Evolutionary conservation across 2,113 vertebrate species (phyloP).

Genomic region (Nymphicus hollandicus): DNA sequence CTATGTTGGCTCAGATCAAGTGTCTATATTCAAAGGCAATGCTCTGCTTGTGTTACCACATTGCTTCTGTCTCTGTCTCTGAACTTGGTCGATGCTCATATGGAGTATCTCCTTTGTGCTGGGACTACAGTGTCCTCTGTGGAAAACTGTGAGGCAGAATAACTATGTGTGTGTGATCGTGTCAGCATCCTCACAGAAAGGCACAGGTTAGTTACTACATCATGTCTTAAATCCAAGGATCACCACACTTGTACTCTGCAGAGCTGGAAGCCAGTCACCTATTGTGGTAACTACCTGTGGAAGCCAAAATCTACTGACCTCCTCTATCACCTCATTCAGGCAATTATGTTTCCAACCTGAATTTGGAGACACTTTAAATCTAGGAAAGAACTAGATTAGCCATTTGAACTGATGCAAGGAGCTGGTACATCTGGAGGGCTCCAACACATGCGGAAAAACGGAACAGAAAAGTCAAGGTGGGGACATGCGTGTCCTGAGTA

Average conservation of each 20-base stretch:
- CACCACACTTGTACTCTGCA: not conserved
- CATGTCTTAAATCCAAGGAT: not conserved
- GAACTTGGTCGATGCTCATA: rapidly evolving
- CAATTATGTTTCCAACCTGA: not conserved
- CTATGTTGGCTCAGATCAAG: not conserved
- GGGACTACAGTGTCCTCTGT: not conserved
- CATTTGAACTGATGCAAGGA: not conserved
- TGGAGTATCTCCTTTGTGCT: not conserved
- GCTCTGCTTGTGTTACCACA: not conserved
- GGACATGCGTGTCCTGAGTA: not conserved
- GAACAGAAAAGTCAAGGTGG: not conserved
- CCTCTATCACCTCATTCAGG: not conserved
- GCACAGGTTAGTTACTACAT: not conserved
- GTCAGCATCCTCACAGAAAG: not conserved
- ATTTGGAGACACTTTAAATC: not conserved
- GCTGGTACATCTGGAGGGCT: not conserved
- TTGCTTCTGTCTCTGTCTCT: not conserved
- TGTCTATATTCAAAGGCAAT: not conserved
- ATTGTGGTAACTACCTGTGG: not conserved
- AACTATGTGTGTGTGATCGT: not conserved
- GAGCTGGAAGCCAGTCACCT: not conserved
- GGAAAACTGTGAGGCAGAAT: not conserved
- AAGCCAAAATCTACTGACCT: not conserved
- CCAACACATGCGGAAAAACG: not conserved
- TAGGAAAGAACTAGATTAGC: not conserved